phyloP scores from a whole-genome alignment of 2,797 vertebrate genomes.

The Coregonus suidteri region DNA sequence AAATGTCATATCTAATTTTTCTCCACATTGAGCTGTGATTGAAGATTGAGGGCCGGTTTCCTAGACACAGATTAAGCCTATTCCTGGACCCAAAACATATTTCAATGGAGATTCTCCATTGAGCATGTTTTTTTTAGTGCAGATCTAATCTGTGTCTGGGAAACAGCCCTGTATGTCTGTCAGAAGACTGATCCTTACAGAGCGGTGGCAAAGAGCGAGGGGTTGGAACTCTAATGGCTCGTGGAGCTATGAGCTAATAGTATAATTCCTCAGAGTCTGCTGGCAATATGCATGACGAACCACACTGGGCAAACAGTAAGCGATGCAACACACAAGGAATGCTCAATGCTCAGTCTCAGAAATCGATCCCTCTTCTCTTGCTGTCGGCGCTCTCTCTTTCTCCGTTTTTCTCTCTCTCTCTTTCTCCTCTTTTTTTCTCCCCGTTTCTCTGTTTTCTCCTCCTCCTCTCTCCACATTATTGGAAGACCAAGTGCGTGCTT shows the following conservation, averaged over 20 bases:
- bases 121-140: not conserved
- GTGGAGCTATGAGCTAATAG: not conserved
- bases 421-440: conserved; percentile 29
- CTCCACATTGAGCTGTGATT: not conserved
- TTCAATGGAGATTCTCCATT: not conserved
- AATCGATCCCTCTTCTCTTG: not conserved
- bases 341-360: not conserved
- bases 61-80: not conserved
- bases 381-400: conserved; percentile 1
- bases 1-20: not conserved
- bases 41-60: not conserved
- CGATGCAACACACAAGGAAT: not conserved
- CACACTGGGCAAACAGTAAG: conserved; percentile 1
- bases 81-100: not conserved
- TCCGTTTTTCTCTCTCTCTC: not conserved
- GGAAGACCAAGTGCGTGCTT: conserved; percentile 39
- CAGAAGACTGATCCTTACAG: not conserved
- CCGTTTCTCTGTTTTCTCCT: conserved; percentile 49
- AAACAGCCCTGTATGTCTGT: not conserved
- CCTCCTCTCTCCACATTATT: conserved; percentile 37
- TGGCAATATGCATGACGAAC: not conserved
- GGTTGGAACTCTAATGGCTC: not conserved
- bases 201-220: not conserved
- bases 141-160: not conserved
- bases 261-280: not conserved